phyloP scores from a whole-genome alignment of 2,113 vertebrate genomes.

The Ophthalmolycus amberensis region DNA sequence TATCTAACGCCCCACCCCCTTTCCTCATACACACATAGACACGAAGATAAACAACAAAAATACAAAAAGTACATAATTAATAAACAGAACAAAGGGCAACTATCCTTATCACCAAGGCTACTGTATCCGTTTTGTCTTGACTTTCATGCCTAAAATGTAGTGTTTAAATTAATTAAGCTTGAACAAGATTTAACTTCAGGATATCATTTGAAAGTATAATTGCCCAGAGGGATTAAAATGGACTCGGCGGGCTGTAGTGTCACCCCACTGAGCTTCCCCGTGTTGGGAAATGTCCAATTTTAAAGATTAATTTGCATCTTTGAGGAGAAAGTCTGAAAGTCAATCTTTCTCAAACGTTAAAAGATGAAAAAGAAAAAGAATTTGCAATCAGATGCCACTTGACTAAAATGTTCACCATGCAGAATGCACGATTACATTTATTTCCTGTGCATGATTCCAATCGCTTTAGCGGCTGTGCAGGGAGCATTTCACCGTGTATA shows the following conservation, averaged over 20 bases:
- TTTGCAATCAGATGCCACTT: conserved; percentile 93
- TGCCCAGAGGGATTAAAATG: conserved; percentile 99
- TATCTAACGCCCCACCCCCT: conserved; percentile 52
- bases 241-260: conserved; percentile 93
- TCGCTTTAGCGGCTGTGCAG: conserved; percentile 91
- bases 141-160: conserved; percentile 92
- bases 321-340: conserved; percentile 97
- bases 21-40: conserved; percentile 14
- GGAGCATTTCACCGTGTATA: conserved; percentile 96
- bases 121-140: conserved; percentile 65
- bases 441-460: conserved; percentile 94
- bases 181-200: conserved; percentile 99
- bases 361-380: conserved; percentile 75
- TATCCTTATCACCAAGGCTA: conserved; percentile 70
- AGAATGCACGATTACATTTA: conserved; percentile 93
- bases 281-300: conserved; percentile 95
- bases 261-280: conserved; percentile 94
- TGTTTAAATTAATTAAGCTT: conserved; percentile 99
- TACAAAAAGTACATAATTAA: conserved; percentile 59
- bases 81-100: conserved; percentile 64
- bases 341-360: conserved; percentile 93
- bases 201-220: conserved; percentile 99
- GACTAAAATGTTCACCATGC: conserved; percentile 94
- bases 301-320: conserved; percentile 99
- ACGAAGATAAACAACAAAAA: conserved; percentile 52